A percentile compares a stretch with the other conserved stretches of the same genome.
These are phyloP conservation scores for Drosophila subquinaria DNA, from an alignment of 2,888 invertebrate genomes.

Conservation along the genomic window DNA sequence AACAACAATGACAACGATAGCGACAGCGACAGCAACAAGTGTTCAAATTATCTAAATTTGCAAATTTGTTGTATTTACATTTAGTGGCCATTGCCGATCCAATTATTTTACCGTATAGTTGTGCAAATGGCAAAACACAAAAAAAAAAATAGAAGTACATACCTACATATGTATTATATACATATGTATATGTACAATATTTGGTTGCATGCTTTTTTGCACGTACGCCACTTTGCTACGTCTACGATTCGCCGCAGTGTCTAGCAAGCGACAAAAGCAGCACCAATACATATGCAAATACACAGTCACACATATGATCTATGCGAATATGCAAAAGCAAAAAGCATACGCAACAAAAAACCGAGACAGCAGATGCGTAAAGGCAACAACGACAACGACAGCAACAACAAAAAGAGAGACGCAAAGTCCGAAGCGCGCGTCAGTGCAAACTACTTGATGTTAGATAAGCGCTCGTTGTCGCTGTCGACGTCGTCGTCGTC, in stretches of 20 bases:
- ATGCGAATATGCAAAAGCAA: slow-evolving; percentile 43
- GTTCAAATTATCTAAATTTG: slow-evolving; percentile 44
- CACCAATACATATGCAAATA: slow-evolving; percentile 19
- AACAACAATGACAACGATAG: not conserved
- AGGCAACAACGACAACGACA: slow-evolving; percentile 5
- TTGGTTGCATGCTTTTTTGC: slow-evolving; percentile 84
- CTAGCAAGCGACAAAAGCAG: slow-evolving; percentile 27
- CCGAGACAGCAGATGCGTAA: slow-evolving; percentile 35
- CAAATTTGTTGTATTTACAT: slow-evolving; percentile 33
- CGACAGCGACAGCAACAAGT: slow-evolving; percentile 23
- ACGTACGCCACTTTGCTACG: slow-evolving; percentile 82
- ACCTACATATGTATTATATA: slow-evolving; percentile 5
- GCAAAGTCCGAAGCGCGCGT: not conserved
- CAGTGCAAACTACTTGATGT: slow-evolving; percentile 41
- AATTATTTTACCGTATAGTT: slow-evolving; percentile 36
- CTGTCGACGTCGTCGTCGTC: not conserved
- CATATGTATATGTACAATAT: slow-evolving; percentile 44
- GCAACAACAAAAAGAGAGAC: not conserved
- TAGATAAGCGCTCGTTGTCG: slow-evolving; percentile 41
- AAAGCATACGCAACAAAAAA: slow-evolving; percentile 20
- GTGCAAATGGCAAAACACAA: slow-evolving; percentile 38
- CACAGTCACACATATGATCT: slow-evolving; percentile 29
- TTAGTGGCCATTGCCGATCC: slow-evolving; percentile 45
- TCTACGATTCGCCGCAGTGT: slow-evolving; percentile 56
- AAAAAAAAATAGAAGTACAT: slow-evolving; percentile 15